A percentile compares a stretch with the other conserved stretches of the same genome.
These are phyloP conservation scores for Pangasius djambal DNA, from an alignment of 2,797 vertebrate genomes.

Conservation along the genomic window DNA sequence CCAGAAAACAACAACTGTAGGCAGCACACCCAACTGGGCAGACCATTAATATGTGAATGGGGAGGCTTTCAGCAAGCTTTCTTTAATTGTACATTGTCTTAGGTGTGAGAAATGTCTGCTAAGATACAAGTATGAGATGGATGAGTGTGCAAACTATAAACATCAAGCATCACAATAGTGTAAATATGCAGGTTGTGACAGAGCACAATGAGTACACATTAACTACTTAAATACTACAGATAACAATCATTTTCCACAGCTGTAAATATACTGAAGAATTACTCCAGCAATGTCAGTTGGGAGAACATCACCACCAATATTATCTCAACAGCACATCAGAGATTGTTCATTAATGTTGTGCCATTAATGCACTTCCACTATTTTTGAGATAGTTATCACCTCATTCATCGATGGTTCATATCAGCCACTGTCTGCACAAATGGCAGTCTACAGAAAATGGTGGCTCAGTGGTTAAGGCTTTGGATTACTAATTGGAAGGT, in stretches of 20 bases:
- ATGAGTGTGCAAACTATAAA: background rate
- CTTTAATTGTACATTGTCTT: background rate
- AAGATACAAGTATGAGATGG: background rate
- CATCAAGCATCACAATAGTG: background rate
- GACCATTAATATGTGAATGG: constrained; percentile 3
- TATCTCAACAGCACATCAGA: background rate
- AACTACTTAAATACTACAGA: background rate
- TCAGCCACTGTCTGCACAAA: background rate
- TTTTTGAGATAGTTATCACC: background rate
- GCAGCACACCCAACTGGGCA: background rate
- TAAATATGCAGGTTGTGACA: background rate
- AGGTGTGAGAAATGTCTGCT: background rate
- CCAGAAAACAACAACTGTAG: constrained; percentile 24
- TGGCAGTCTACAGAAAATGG: background rate
- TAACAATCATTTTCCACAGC: no score
- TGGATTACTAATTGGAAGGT: background rate
- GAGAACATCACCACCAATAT: background rate
- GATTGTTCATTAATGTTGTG: background rate
- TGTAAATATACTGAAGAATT: background rate
- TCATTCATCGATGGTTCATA: background rate
- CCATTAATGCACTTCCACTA: background rate
- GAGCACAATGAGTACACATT: background rate
- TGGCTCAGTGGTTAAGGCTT: background rate
- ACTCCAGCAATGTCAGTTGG: background rate
- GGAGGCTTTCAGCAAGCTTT: constrained; percentile 4